Evolutionary conservation across 2,888 invertebrate species (phyloP).

Genomic region (Unio pictorum): DNA sequence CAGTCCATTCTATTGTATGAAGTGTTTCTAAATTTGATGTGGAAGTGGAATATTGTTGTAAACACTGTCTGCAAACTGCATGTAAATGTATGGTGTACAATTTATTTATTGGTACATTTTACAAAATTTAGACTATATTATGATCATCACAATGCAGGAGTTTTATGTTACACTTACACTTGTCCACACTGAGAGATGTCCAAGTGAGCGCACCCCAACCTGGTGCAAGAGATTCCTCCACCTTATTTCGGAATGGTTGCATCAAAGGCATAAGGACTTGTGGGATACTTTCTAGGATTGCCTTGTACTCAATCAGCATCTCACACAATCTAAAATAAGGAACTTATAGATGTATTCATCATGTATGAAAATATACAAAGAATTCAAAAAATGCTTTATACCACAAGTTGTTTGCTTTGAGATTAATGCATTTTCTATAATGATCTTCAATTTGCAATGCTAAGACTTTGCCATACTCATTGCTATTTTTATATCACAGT

Average conservation of each 20-base stretch:
- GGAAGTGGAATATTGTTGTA: too few species aligned
- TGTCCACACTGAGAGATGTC: slow-evolving; percentile 78
- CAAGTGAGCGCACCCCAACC: slow-evolving; percentile 88
- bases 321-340: slow-evolving; percentile 61
- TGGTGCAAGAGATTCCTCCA: slow-evolving; percentile 87
- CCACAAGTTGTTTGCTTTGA: background rate
- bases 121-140: too few species aligned
- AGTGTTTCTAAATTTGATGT: too few species aligned
- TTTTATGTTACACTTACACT: slow-evolving; percentile 77
- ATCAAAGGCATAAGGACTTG: slow-evolving; percentile 91
- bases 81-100: too few species aligned
- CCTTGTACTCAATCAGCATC: slow-evolving; percentile 69
- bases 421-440: background rate
- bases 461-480: background rate
- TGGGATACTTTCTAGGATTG: slow-evolving; percentile 72
- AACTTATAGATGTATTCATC: background rate
- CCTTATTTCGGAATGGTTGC: slow-evolving; percentile 88
- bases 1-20: too few species aligned
- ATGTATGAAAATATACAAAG: background rate
- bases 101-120: too few species aligned
- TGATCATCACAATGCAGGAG: too few species aligned
- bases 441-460: background rate
- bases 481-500: too few species aligned
- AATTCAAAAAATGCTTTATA: background rate
- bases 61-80: too few species aligned